Evolutionary conservation across 2,888 invertebrate genomes (phyloP).

Genomic region (Cosmia trapezina): DNA sequence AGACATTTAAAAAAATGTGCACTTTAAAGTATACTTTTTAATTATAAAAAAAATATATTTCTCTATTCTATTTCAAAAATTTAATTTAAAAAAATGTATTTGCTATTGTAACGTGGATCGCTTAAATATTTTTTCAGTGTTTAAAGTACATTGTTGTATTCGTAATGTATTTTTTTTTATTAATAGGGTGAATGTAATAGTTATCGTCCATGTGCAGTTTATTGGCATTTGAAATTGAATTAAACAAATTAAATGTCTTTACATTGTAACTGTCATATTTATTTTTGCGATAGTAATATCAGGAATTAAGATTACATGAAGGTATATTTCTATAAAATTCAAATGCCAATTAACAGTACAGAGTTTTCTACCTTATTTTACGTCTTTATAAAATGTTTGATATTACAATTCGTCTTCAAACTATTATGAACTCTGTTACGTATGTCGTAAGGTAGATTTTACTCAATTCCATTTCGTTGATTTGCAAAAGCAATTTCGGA

Average conservation of each 20-base stretch:
- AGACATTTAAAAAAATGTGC: constrained; percentile 56
- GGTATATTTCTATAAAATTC: constrained; percentile 17
- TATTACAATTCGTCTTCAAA: constrained; percentile 36
- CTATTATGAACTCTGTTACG: constrained; percentile 54
- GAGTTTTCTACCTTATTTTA: constrained; percentile 49
- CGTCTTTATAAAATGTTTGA: constrained; percentile 16
- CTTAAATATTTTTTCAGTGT: constrained; percentile 50
- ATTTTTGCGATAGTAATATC: constrained; percentile 26
- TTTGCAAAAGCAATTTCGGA: constrained; percentile 71
- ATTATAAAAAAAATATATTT: constrained; percentile 41
- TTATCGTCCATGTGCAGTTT: constrained; percentile 21
- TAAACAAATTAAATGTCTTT: constrained; percentile 6
- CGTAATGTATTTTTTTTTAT: constrained; percentile 59
- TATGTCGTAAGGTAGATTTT: constrained; percentile 60
- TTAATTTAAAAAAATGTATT: constrained; percentile 37
- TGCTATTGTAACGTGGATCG: constrained; percentile 56
- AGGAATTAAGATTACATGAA: constrained; percentile 9
- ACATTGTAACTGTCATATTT: constrained; percentile 30
- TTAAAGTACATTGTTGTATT: constrained; percentile 61
- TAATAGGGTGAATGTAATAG: constrained; percentile 46
- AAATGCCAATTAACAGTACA: constrained; percentile 40
- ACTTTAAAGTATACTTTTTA: constrained; percentile 33
- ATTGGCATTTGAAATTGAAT: constrained; percentile 52
- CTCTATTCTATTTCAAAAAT: constrained; percentile 31
- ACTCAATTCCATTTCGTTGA: constrained; percentile 59